Evolutionary conservation across 2,888 invertebrate genomes (phyloP), one percentile per base, ranked within the genome.

Genomic region (Ernsta delagoae): DNA sequence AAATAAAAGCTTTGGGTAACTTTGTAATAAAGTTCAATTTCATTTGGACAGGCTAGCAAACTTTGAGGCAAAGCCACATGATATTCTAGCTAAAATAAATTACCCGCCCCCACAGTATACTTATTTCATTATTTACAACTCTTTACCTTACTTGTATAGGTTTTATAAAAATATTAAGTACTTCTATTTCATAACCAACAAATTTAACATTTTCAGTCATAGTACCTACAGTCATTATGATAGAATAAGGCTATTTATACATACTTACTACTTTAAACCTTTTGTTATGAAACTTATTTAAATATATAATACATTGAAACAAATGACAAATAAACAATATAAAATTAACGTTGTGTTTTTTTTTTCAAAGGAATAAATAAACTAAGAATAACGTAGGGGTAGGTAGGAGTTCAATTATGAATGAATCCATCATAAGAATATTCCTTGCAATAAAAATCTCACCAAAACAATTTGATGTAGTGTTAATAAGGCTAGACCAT

Each of bases 281-380:
- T 92, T 93, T 93, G 92, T 92, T 93, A 92, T 90, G 85, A 80
- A 90, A 90, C 89, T 88, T 92, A 92, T 92, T 92, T 90, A 92
- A 89, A 88, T 88, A 90, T 90, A 88, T 88, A 87, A 90, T 86
- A 85, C 89, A 92, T 92, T 89, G 87, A 90, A 91, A 90, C 87
- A 90, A 93, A 92, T 83, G 86, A 92, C 86, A 91, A 92, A 90
- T 92, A 91, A 92, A 92, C 83, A 86, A 86, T 82, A 80, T 81
- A 65, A 84, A 87, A 89, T 87, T 72, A 72, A 70, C 53, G 67
- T 70, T 73, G 79, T 69, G 75, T 82, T 69, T 63, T 53, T 24
- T 69, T 63, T 36, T 36, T 3, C 36, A 36, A 5, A 3, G 36
- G 0, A 36, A 36, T 5, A 2, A 36, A 36, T 36, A 36, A 36